Evolutionary conservation across 2,888 invertebrate genomes (phyloP).

Genomic region (Standfussiana lucernea): DNA sequence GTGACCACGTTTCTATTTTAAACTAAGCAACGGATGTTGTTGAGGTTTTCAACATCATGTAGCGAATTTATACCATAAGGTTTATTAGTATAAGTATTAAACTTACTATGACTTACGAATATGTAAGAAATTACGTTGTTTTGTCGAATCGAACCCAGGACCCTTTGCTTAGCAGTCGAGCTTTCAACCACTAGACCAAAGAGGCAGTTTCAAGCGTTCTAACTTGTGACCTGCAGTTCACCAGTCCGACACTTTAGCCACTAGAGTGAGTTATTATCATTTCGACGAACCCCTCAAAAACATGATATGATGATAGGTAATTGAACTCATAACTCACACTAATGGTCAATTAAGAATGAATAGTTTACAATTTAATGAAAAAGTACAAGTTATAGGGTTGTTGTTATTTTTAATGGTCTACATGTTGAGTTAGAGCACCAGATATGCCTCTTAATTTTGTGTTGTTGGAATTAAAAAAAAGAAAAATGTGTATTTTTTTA

Average conservation of each 20-base stretch:
- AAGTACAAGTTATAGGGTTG: not conserved
- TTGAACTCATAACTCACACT: not conserved
- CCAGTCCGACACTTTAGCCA: not conserved
- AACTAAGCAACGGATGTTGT: not conserved
- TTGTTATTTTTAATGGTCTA: constrained; percentile 28
- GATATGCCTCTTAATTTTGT: not conserved
- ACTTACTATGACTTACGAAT: not conserved
- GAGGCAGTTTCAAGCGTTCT: not conserved
- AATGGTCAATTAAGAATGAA: not conserved
- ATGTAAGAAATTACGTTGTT: not conserved
- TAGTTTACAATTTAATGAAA: constrained; percentile 14
- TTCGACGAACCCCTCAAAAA: not conserved
- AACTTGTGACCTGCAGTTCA: not conserved
- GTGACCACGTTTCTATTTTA: not conserved
- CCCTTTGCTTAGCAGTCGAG: not conserved
- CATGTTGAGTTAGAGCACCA: not conserved
- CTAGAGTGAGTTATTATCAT: not conserved
- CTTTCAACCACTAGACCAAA: not conserved
- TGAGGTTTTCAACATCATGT: not conserved
- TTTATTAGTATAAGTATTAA: not conserved
- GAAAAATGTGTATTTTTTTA: not conserved
- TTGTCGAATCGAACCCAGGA: not conserved
- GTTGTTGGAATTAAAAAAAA: not conserved
- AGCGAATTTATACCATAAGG: not conserved
- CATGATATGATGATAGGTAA: not conserved